Evolutionary conservation across 1,140 invertebrate genomes (phyloP), one percentile per base, ranked within the genome.

Genomic region (Zaprionus tsacasi): DNA sequence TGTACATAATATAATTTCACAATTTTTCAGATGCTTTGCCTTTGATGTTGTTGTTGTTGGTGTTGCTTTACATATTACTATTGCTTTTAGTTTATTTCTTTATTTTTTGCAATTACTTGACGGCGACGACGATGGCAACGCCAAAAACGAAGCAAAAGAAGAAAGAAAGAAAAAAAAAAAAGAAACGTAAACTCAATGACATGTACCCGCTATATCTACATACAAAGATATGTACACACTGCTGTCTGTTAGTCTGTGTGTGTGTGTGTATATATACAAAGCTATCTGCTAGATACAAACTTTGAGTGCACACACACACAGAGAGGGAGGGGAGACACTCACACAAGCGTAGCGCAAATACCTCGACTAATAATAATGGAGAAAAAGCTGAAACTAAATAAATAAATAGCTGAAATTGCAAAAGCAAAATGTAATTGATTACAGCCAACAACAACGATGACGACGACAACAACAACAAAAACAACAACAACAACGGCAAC

Each of bases 341-440:
- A 59, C 36, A 67, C 50, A 69, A 68, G 55, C 40, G 63, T 57
- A 70, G 43, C 48, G 58, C 60, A 70, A 70, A 61, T 72, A 76
- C 45, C 80, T 81, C 69, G 68, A 78, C 82, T 87, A 87, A 86
- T 86, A 86, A 86, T 86, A 86, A 85, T 78, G 82, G 76, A 77
- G 73, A 75, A 76, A 88, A 73, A 83, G 74, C 81, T 89, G 80
- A 88, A 89, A 88, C 85, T 83, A 88, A 88, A 88, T 89, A 87
- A 87, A 87, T 87, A 87, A 89, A 88, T 88, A 88, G 80, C 83
- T 88, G 68, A 89, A 88, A 89, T 89, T 88, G 83, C 83, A 88
- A 88, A 82, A 83, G 85, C 85, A 70, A 88, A 88, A 78, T 88
- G 83, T 88, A 88, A 88, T 88, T 88, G 83, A 88, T 88, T 88